Evolutionary conservation across 1,140 invertebrate genomes (phyloP), one percentile per base, ranked within the genome.

Genomic region (Drosophila novamexicana): DNA sequence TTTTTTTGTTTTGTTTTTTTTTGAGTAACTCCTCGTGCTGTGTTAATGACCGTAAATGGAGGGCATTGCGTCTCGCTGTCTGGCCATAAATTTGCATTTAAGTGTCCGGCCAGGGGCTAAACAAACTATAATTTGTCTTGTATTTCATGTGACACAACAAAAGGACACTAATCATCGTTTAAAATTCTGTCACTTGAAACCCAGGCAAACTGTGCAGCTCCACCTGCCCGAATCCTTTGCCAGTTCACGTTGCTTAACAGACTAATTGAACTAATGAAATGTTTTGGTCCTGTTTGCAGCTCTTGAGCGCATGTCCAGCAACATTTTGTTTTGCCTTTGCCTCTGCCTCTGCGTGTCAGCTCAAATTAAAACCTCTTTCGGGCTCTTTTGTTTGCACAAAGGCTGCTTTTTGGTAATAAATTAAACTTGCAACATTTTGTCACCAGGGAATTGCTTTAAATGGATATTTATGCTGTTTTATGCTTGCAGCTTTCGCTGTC

Each of bases 221-320:
- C 29, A 47, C 52, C 16, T 22, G 10, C 37, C 22, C 29, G 66
- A 57, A 76, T 72, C 49, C 64, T 50, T 29, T 49, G 64, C 34
- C 53, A 74, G 58, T 52, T 61, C 62, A 62, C 34, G 71, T 69
- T 56, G 52, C 59, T 59, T 6, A 63, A 47, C 57, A 63, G 63
- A 75, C 84, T 86, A 86, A 86, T 86, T 86, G 83, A 83, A 83
- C 83, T 86, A 89, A 88, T 86, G 83, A 86, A 86, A 83, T 68
- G 79, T 64, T 77, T 78, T 82, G 61, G 50, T 59, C 65, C 40
- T 66, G 39, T 5, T 53, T 58, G 22, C 2, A 22, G 67, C 59
- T 59, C 37, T 44, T 50, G 36, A 32, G 34, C 64, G 64, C 67
- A 67, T 73, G 36, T 70, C 73, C 73, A 63, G 18, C 36, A 52